Evolutionary conservation across 2,888 invertebrate species (phyloP), one percentile per base, ranked within the genome.

Genomic region (Masnerella sp.): DNA sequence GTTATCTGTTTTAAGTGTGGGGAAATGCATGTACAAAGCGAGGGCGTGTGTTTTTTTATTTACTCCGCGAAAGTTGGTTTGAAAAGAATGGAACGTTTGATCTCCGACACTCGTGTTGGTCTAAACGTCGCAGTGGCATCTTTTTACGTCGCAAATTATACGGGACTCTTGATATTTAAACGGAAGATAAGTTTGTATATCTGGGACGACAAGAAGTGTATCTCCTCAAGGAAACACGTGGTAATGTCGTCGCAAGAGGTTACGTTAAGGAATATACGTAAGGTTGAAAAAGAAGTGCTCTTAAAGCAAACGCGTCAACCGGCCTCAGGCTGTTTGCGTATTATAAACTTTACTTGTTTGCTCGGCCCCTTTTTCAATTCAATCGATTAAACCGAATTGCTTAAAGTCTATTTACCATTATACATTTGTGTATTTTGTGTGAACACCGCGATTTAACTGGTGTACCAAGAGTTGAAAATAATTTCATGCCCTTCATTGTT

Each of bases 241-340:
- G 58, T 74, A 58, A 72, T 54, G 62, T 38, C 7, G 28, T 51
- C 28, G 73, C 52, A 49, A 43, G 32, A 52, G 12, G 40, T 17
- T 11, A n/a, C 40, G 64, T 14, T 58, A 49, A 47, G 73, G 43
- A 58, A 59, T 54, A 56, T 22, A 70, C 28, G n/a, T 40, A 17
- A 61, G 42, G n/a, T n/a, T n/a, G 68, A 74, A 74, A 77, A 59
- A 36, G 15, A 79, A 75, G 67, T 75, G 77, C 73, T 30, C n/a
- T 81, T 75, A 74, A 80, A 72, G 76, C 71, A 38, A 69, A 61
- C 62, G 38, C 62, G 59, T 64, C 69, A 59, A 75, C 65, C 38
- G 54, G 76, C 77, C 69, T 32, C 65, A 45, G 78, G 77, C 70
- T 81, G 78, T 82, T 83, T 80, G 79, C 78, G 71, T 73, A 77